Conservation (phyloP, 2,113 vertebrate genomes). For the Pedionomus torquatus region DNA sequence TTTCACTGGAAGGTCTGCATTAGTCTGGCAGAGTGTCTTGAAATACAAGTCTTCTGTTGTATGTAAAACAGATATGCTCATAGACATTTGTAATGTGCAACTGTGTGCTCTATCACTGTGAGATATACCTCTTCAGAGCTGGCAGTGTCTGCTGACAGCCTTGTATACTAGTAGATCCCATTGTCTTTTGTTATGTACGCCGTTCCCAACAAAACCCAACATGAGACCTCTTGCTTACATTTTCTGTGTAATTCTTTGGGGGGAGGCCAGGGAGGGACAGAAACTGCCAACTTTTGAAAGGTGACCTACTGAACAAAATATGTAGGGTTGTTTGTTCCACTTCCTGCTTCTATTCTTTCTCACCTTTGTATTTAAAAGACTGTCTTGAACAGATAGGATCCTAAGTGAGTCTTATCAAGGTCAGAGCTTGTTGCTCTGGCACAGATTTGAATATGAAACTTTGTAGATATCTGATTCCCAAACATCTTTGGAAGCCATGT, state of each 20-base stretch:
- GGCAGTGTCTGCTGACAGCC: background rate
- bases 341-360: constrained; percentile 61
- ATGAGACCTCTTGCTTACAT: background rate
- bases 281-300: background rate
- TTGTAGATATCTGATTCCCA: background rate
- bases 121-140: background rate
- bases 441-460: background rate
- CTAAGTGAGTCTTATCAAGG: constrained; percentile 50
- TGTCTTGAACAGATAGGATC: constrained; percentile 32
- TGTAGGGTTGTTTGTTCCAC: background rate
- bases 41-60: background rate
- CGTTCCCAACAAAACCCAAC: background rate
- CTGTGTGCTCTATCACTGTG: background rate
- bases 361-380: constrained; percentile 45
- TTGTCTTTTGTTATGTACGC: rapidly evolving
- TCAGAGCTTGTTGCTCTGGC: background rate
- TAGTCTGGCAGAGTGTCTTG: background rate
- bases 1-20: background rate
- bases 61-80: background rate
- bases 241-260: background rate
- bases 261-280: background rate
- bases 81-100: background rate
- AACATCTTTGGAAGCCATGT: constrained; percentile 8
- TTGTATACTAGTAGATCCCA: background rate
- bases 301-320: background rate